Percentiles rank a stretch among this genome's conserved stretches.
These are phyloP conservation scores for Chymomyza caudatula DNA, from an alignment of 2,888 invertebrate genomes.

Conservation along the genomic window DNA sequence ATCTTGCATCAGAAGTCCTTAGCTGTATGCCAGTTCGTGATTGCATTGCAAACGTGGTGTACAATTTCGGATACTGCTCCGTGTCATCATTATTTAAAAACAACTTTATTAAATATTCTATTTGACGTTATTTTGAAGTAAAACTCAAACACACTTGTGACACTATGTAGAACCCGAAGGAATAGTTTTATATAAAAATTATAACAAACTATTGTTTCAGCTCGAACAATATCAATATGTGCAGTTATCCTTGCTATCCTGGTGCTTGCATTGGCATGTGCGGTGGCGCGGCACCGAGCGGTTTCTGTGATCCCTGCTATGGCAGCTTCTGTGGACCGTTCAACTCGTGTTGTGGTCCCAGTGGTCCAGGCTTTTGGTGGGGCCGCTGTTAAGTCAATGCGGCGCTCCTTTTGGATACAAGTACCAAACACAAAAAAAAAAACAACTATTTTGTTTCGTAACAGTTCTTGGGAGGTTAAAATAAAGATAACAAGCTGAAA, in stretches of 20 bases:
- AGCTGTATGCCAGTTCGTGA: too few species aligned
- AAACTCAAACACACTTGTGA: too few species aligned
- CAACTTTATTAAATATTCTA: too few species aligned
- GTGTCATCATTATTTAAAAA: too few species aligned
- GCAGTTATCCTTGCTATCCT: slow-evolving; percentile 46
- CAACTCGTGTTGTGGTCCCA: slow-evolving; percentile 37
- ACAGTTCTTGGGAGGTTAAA: neutral
- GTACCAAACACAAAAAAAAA: neutral
- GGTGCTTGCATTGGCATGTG: slow-evolving; percentile 39
- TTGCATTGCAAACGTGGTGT: too few species aligned
- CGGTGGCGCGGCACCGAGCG: slow-evolving; percentile 40
- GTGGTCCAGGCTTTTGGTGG: slow-evolving; percentile 43
- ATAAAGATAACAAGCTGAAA: neutral
- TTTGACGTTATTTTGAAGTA: too few species aligned
- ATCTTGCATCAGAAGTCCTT: too few species aligned
- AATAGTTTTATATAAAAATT: neutral
- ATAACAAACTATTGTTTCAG: neutral
- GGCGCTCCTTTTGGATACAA: too few species aligned
- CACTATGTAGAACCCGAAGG: too few species aligned
- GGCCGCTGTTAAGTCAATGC: slow-evolving; percentile 22
- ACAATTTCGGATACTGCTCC: too few species aligned
- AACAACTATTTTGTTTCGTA: neutral
- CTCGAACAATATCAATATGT: slow-evolving; percentile 14
- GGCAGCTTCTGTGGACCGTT: slow-evolving; percentile 42
- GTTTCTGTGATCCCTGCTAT: slow-evolving; percentile 42